Evolutionary conservation across 2,888 invertebrate species (phyloP), one percentile per base, ranked within the genome.

Genomic region (Villa cingulata): DNA sequence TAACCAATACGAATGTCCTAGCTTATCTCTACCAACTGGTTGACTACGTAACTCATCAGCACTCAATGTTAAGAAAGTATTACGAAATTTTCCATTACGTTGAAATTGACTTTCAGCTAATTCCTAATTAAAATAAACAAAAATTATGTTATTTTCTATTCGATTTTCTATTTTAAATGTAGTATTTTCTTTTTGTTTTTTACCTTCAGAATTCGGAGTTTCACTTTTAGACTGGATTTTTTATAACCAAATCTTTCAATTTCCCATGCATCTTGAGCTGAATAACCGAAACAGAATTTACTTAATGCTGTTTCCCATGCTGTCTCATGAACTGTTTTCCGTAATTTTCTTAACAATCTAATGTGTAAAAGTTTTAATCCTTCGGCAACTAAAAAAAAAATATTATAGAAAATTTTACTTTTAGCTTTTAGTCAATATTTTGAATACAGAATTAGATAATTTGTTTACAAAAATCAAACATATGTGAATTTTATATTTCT

Each of bases 71-170:
- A 89, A 85, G 17, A 91, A 79, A 60, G 86, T 81, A 53, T 81
- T 81, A 66, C 96, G 95, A 70, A 98, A 96, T 68, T 90, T 95
- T 18, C 77, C 73, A 71, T 98, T 91, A 59, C 79, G 78, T 65
- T 97, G 95, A 72, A 98, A 98, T 69, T 98, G 97, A 59, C 83
- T 80, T 70, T 96, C 96, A 53, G 95, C 71, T 48, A 96, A 74
- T 62, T 84, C 79, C 90, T 92, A 71, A 9, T 74, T 70, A 4
- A 14, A 48, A 16, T 17, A 10, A 15, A 15, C 12, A 15, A 10
- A 34, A 34, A 34, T 14, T 4, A 34, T 14, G 15, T 10, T 15
- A 34, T 34, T 34, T 14, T 34, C 15, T 1, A 37, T 4, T 46
- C n/a, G 9, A 12, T 15, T 41, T 36, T 17, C 14, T 20, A 14